Percentiles rank a stretch among this genome's conserved stretches.
Conservation (phyloP, 2,797 vertebrate genomes). For the Myotis planiceps region DNA sequence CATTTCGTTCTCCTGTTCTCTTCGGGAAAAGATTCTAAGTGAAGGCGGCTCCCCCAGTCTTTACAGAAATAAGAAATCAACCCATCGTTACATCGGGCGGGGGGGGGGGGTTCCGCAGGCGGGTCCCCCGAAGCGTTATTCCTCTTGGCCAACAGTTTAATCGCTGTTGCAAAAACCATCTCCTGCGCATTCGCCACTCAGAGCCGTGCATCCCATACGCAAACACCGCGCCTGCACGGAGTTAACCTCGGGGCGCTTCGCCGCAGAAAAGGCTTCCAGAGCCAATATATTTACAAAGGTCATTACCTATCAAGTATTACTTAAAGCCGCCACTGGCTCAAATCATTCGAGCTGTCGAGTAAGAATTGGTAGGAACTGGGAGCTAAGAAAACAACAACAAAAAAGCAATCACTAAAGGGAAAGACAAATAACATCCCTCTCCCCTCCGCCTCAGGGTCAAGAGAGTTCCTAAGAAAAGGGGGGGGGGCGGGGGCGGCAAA, state of each 20-base stretch:
- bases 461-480: slow-evolving; percentile 24
- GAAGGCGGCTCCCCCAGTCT: slow-evolving; percentile 51
- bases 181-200: background rate
- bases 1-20: background rate
- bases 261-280: background rate
- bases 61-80: slow-evolving; percentile 19
- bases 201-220: background rate
- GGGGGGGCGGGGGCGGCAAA: slow-evolving; percentile 4
- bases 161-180: slow-evolving; percentile 18
- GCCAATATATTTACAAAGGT: background rate
- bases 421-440: slow-evolving; percentile 74
- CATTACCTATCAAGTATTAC: background rate
- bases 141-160: slow-evolving; percentile 27
- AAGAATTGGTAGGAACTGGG: slow-evolving; percentile 76
- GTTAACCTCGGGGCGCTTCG: slow-evolving; percentile 44
- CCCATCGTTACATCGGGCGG: background rate
- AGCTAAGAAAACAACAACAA: slow-evolving; percentile 59
- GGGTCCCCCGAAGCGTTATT: background rate
- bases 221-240: background rate
- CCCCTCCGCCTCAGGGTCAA: background rate
- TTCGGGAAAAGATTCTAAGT: background rate
- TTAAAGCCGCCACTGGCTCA: slow-evolving; percentile 1
- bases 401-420: slow-evolving; percentile 63
- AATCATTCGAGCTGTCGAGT: background rate
- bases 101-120: background rate